Base-by-base conservation (phyloP, 2,797 vertebrate species). In the Bovichtus diacanthus region DNA sequence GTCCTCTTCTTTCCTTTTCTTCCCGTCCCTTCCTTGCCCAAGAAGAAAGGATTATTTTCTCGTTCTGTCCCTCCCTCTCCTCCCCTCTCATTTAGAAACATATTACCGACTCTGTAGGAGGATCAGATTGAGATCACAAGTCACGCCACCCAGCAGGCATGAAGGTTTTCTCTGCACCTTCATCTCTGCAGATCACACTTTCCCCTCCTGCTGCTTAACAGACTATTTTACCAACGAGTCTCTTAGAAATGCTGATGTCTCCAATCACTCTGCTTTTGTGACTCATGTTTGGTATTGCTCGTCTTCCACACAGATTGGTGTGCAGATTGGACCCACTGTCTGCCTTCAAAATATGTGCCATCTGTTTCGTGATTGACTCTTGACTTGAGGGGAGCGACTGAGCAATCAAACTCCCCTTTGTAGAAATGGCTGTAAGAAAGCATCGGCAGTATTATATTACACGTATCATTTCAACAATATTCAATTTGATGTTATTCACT, bases 291-390 rank as follows among this genome's bases (percentile, higher is more conserved):
- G 63, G 13, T 25, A 16, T 72, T 73, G 29, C 43, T 79, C 15
- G 46, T 50, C 2, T 61, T 50, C 25, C 29, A 8, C 71, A 72
- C 74, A 54, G 76, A 78, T 71, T 49, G 49, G 5, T 43, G 76
- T 12, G 5, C 73, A 66, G 70, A 65, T 70, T 64, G 81, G 72
- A 71, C 9, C 21, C 16, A 15, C 71, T 54, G 18, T 76, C 71
- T 76, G 60, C 55, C 72, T 80, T 76, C 54, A 70, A 63, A 80
- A 53, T 27, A 38, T 31, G 62, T 19, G 27, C 70, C 65, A 51
- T 78, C 66, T 85, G 77, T 58, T 75, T 69, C 46, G 58, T 60
- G 50, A 62, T 69, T 50, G 68, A 69, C 58, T 82, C 54, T 59
- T 59, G 80, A 76, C 58, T 67, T 16, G 7, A 78, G 63, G 60